These are phyloP conservation scores for Syrmaticus mikado DNA, from an alignment of 2,113 vertebrate genomes.

Conservation along the genomic window DNA sequence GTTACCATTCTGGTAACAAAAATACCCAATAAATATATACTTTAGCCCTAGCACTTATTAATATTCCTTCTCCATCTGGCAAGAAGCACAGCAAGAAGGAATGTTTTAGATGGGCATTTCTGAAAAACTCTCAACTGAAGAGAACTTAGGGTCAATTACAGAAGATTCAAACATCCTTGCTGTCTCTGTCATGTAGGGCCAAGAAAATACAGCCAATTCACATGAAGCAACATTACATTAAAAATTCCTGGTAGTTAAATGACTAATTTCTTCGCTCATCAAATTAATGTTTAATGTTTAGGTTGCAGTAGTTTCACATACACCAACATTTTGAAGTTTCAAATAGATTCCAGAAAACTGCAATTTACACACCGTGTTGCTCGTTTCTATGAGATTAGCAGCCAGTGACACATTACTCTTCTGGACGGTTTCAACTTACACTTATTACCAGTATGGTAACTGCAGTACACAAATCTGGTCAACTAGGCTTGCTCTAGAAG, in stretches of 20 bases:
- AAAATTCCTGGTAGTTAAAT: not conserved
- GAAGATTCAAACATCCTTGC: not conserved
- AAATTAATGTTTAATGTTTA: not conserved
- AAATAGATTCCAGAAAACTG: not conserved
- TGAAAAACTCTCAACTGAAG: not conserved
- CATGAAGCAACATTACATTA: not conserved
- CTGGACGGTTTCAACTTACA: not conserved
- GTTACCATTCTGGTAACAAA: not conserved
- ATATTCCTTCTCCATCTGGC: not conserved
- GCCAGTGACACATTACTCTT: not conserved
- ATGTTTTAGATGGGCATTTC: not conserved
- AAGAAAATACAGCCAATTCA: not conserved
- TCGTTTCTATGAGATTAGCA: not conserved
- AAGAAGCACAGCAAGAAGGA: not conserved
- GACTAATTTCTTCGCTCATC: not conserved
- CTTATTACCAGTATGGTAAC: not conserved
- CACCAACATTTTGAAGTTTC: not conserved
- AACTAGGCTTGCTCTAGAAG: not conserved
- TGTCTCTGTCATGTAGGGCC: not conserved
- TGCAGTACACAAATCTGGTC: not conserved
- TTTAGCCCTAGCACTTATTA: not conserved
- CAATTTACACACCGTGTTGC: not conserved
- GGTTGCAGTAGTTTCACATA: not conserved
- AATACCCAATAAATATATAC: not conserved
- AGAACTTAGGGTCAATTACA: not conserved